Evolutionary conservation across 2,888 invertebrate genomes (phyloP).

Genomic region (Habrosyne pyritoides): DNA sequence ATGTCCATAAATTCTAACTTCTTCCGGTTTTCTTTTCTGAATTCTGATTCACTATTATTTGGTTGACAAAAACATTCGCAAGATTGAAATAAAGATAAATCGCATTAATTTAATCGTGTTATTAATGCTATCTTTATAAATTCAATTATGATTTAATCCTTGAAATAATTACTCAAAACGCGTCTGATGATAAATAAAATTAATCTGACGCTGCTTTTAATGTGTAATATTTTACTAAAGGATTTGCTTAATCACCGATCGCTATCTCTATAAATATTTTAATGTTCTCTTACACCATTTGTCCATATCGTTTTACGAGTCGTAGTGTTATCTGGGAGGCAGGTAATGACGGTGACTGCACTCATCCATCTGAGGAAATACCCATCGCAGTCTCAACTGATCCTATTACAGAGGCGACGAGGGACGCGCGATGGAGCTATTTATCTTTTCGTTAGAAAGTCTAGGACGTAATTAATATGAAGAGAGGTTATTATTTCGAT

Average conservation of each 20-base stretch:
- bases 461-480: conserved; percentile 77
- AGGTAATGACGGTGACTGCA: conserved; percentile 49
- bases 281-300: background rate
- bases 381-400: conserved; percentile 59
- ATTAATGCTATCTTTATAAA: too few species aligned
- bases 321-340: conserved; percentile 29
- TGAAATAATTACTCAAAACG: too few species aligned
- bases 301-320: conserved; percentile 12
- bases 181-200: too few species aligned
- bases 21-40: background rate
- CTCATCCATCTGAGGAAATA: conserved; percentile 61
- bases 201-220: background rate
- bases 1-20: background rate
- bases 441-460: conserved; percentile 71
- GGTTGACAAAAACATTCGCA: too few species aligned
- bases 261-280: background rate
- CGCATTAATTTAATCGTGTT: too few species aligned
- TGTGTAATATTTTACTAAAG: background rate
- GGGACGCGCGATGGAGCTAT: conserved; percentile 42
- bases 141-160: too few species aligned
- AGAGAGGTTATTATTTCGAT: conserved; percentile 76
- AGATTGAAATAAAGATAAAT: too few species aligned
- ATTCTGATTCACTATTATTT: too few species aligned
- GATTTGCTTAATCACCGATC: background rate
- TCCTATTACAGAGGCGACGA: conserved; percentile 54